Evolutionary conservation across 2,113 vertebrate species (phyloP), one percentile per base, ranked within the genome.

Genomic region (Podarcis raffonei): DNA sequence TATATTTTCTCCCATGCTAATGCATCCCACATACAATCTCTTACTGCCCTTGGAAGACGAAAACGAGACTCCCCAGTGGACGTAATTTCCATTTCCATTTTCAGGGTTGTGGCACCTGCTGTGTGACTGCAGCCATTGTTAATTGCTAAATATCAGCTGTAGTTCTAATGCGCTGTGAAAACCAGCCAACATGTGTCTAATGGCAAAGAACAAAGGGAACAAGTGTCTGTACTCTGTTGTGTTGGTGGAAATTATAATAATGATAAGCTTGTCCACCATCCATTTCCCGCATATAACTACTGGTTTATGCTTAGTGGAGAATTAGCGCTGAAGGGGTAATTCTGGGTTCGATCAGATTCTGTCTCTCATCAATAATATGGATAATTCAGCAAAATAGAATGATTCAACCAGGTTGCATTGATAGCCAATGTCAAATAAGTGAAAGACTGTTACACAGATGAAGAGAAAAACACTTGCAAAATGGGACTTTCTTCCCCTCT

Each of bases 81-180:
- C 5, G 18, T 75, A n/a, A 74, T 74, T 62, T 13, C 42, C 53
- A 35, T 85, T 69, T 59, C 48, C 22, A 35, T 88, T 23, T 85
- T 37, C 65, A 87, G 42, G 53, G 75, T 62, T 83, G 53, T 84
- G 62, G 68, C 53, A 84, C 62, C 81, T 80, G 48, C 66, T 87
- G 42, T 15, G 30, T 42, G 12, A 35, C 30, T 86, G 30, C 66
- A 81, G 66, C 16, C n/a, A 16, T 4, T 76, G 59, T 57, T 76
- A 37, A 86, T 75, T 82, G 79, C 57, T 68, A 35, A 75, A 42
- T 68, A 66, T 68, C 65, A 69, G 42, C 37, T 53, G 48, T 16
- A 5, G 5, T 35, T 68, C 35, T 62, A 48, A 84, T 6, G 22
- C 74, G 71, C 75, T 16, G 3, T 71, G 72, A 53, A 80, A 71